Conservation (phyloP, 2,797 vertebrate species). For the Pipistrellus pipistrellus region DNA sequence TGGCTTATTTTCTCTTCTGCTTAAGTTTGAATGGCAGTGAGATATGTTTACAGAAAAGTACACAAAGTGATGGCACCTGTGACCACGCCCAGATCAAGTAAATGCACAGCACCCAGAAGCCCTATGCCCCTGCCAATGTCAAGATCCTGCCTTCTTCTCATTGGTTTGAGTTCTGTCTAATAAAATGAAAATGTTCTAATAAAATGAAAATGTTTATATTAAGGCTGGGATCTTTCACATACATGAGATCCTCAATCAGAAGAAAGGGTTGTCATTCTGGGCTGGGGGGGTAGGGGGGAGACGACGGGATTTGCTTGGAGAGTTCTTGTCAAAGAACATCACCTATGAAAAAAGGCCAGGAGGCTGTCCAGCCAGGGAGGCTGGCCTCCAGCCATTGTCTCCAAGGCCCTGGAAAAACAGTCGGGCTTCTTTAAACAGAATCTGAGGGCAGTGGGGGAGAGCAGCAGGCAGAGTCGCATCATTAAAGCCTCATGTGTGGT, state of each 20-base stretch:
- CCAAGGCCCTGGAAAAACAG: background rate
- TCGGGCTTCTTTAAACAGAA: slow-evolving; percentile 57
- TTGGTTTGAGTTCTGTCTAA: background rate
- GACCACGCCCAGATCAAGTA: background rate
- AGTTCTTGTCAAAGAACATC: slow-evolving; percentile 10
- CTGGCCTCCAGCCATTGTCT: background rate
- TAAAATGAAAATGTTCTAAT: background rate
- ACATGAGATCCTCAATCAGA: background rate
- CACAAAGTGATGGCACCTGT: background rate
- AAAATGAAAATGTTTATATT: background rate
- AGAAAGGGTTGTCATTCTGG: background rate
- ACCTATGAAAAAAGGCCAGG: background rate
- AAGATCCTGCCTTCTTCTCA: background rate
- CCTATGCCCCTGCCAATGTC: no score
- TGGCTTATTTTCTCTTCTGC: slow-evolving; percentile 27
- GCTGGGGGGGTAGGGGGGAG: no score
- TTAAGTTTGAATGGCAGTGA: background rate
- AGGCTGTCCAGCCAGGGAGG: background rate
- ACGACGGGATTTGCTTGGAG: background rate
- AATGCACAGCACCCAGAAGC: background rate
- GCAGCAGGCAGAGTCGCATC: background rate
- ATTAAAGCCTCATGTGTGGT: slow-evolving; percentile 52
- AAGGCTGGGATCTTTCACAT: background rate
- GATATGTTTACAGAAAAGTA: background rate
- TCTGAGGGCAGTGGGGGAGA: background rate